These are phyloP conservation scores for Melanerpes aurifrons DNA, from an alignment of 2,113 vertebrate species.

Conservation along the genomic window DNA sequence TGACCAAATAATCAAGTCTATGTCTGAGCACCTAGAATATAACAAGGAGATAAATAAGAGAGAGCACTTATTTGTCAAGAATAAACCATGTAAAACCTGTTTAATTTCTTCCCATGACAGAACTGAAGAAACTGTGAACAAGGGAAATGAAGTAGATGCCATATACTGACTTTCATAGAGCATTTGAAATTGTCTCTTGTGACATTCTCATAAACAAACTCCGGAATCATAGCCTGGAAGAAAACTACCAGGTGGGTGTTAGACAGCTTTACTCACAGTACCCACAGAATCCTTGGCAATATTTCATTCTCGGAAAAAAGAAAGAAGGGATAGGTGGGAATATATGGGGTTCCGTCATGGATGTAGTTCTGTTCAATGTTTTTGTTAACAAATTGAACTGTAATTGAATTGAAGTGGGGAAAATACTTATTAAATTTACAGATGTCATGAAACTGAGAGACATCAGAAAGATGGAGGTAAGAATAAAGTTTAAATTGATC, in stretches of 20 bases:
- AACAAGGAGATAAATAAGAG: neutral
- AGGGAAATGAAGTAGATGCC: neutral
- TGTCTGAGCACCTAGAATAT: neutral
- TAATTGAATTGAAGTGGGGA: constrained; percentile 53
- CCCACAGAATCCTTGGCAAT: neutral
- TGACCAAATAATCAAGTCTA: neutral
- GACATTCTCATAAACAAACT: constrained; percentile 9
- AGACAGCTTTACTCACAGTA: constrained; percentile 23
- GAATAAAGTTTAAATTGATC: constrained; percentile 1
- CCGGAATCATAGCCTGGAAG: neutral
- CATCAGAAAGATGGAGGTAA: constrained; percentile 2
- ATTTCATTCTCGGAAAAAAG: constrained; percentile 19
- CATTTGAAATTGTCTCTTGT: neutral
- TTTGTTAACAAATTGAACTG: constrained; percentile 56
- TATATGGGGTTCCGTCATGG: neutral
- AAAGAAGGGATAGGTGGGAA: neutral
- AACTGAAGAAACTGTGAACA: neutral
- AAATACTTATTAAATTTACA: constrained; percentile 30
- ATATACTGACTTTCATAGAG: neutral
- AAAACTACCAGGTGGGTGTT: constrained; percentile 21
- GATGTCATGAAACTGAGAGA: constrained; percentile 12
- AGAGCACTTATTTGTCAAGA: neutral
- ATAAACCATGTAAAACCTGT: neutral
- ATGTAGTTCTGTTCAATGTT: constrained; percentile 40
- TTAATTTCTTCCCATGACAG: constrained; percentile 1